phyloP scores from a whole-genome alignment of 1,140 invertebrate species.

The Listronotus oregonensis region DNA sequence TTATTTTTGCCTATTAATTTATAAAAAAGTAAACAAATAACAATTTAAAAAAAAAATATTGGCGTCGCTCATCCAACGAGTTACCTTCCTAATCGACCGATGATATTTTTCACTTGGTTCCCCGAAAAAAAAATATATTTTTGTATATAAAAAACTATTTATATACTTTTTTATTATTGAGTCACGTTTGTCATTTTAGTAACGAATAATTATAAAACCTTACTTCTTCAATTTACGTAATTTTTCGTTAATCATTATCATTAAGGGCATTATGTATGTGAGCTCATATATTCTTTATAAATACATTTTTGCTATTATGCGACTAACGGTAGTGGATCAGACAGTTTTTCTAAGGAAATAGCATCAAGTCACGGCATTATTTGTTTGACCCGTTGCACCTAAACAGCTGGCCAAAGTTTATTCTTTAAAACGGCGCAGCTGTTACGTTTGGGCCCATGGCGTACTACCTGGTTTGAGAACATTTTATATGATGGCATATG shows the following conservation, averaged over 20 bases:
- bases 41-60: too few species aligned
- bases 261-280: conserved; percentile 40
- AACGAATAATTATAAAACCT: too few species aligned
- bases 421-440: conserved; percentile 51
- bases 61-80: too few species aligned
- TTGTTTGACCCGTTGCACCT: conserved; percentile 21
- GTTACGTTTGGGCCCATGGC: conserved; percentile 44
- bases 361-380: conserved; percentile 39
- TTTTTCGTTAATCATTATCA: conserved; percentile 46
- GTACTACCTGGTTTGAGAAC: conserved; percentile 51
- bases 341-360: conserved; percentile 16
- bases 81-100: too few species aligned
- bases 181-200: too few species aligned
- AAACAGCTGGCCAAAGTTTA: conserved; percentile 55
- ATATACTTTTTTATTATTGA: too few species aligned
- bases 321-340: conserved; percentile 41
- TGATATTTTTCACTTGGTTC: too few species aligned
- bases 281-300: conserved; percentile 20
- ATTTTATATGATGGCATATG: conserved; percentile 45
- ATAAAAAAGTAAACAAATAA: too few species aligned
- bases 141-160: too few species aligned
- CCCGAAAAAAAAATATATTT: too few species aligned
- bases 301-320: conserved; percentile 49
- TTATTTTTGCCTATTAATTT: too few species aligned
- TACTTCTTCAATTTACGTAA: conserved; percentile 18